phyloP scores from a whole-genome alignment of 1,140 invertebrate genomes.

The Homarus americanus region DNA sequence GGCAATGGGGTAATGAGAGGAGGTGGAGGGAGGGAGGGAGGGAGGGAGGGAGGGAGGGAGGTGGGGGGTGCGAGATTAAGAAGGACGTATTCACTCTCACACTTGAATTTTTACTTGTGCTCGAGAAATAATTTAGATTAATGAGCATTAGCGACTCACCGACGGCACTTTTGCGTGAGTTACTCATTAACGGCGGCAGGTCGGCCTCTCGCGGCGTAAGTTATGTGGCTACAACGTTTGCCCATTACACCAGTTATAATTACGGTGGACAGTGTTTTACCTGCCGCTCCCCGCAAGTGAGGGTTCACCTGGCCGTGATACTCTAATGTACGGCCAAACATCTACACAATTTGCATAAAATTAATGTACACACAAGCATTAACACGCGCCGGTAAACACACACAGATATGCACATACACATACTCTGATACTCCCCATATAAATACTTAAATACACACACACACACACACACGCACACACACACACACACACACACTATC shows the following conservation, averaged over 20 bases:
- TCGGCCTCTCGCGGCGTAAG: neutral
- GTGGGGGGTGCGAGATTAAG: conserved; percentile 20
- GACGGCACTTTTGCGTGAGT: conserved; percentile 5
- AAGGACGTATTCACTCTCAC: conserved; percentile 68
- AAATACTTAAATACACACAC: too few species aligned
- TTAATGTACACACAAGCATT: neutral
- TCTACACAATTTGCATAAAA: conserved; percentile 33
- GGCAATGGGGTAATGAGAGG: too few species aligned
- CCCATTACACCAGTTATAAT: conserved; percentile 41
- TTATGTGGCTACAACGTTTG: conserved; percentile 55
- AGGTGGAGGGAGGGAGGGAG: neutral
- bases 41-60: neutral
- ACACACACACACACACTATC: too few species aligned
- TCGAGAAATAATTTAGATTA: conserved; percentile 61
- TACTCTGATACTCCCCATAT: too few species aligned
- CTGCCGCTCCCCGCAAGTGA: neutral
- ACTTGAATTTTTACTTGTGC: conserved; percentile 47
- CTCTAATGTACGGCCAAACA: conserved; percentile 1
- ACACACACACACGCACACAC: too few species aligned
- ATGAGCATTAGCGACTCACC: conserved; percentile 61
- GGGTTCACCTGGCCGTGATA: neutral
- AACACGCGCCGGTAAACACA: neutral
- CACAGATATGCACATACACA: neutral
- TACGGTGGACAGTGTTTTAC: conserved; percentile 32
- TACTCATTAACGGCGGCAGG: conserved; percentile 47